Percentiles rank a stretch among this genome's conserved stretches.
phyloP scores from a whole-genome alignment of 1,140 invertebrate genomes.

The Copidosoma floridanum region DNA sequence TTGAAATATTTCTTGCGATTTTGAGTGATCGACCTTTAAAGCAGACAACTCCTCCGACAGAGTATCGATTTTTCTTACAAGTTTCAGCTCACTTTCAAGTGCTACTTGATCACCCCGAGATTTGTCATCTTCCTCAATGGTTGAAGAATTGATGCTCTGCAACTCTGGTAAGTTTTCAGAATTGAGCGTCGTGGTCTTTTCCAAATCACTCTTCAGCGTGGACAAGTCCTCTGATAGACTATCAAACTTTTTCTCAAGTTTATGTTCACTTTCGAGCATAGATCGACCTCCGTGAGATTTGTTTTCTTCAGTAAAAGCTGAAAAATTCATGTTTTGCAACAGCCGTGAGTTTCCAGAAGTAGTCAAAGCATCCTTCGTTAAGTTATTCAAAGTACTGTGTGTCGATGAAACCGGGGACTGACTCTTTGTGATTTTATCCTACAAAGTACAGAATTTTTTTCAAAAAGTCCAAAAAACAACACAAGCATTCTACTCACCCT shows the following conservation, averaged over 20 bases:
- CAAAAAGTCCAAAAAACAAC: not conserved
- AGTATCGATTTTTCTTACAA: conserved; percentile 7
- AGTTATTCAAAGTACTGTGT: not conserved
- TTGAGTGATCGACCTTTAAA: not conserved
- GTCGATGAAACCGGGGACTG: not conserved
- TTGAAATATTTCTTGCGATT: not conserved
- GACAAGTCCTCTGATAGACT: too few relatives aligned
- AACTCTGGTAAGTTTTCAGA: not conserved
- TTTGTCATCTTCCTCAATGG: not conserved
- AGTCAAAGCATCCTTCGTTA: too few relatives aligned
- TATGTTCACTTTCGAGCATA: too few relatives aligned
- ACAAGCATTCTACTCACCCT: conserved; percentile 43
- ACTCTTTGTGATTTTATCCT: conserved; percentile 7
- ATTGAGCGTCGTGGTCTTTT: not conserved
- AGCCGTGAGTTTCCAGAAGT: too few relatives aligned
- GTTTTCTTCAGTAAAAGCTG: too few relatives aligned
- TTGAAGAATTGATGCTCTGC: too few relatives aligned
- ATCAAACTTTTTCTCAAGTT: too few relatives aligned
- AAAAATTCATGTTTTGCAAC: not conserved
- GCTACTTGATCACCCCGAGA: not conserved
- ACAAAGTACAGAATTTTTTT: not conserved
- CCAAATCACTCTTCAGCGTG: too few relatives aligned
- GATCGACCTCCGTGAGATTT: too few relatives aligned
- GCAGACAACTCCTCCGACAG: conserved; percentile 8
- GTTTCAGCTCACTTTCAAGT: not conserved